Evolutionary conservation across 1,140 invertebrate species (phyloP).

Genomic region (Steinernema khuongi): DNA sequence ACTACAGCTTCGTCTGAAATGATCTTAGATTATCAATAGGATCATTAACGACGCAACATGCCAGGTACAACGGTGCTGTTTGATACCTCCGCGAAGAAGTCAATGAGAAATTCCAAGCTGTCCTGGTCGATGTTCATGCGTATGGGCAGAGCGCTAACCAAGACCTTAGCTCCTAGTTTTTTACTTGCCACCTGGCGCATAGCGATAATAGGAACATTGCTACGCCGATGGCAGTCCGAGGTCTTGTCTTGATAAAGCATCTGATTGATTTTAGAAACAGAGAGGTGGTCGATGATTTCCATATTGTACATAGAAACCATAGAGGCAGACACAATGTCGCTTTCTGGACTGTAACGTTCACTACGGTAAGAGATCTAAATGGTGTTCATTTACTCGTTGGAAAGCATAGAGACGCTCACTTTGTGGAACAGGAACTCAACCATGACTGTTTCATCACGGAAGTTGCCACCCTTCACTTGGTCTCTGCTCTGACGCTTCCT

Average conservation of each 20-base stretch:
- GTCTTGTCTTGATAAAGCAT: constrained; percentile 44
- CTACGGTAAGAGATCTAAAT: neutral
- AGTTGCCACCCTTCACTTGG: constrained; percentile 38
- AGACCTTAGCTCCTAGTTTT: constrained; percentile 39
- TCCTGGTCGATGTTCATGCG: constrained; percentile 50
- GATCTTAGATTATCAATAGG: neutral
- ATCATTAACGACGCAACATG: neutral
- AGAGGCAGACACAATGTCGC: constrained; percentile 3
- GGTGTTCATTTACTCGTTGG: neutral
- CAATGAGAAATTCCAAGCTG: constrained; percentile 47
- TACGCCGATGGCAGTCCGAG: neutral
- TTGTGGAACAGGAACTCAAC: constrained; percentile 32
- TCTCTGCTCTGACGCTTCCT: constrained; percentile 30
- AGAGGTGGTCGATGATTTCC: constrained; percentile 46
- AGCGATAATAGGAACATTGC: constrained; percentile 33
- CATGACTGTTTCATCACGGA: constrained; percentile 45
- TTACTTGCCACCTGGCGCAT: constrained; percentile 42
- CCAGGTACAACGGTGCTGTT: neutral
- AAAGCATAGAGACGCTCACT: constrained; percentile 16
- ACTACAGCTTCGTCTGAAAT: constrained; percentile 18
- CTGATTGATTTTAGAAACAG: constrained; percentile 47
- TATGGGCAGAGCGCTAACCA: constrained; percentile 45
- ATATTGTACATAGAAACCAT: constrained; percentile 39
- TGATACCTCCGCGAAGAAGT: constrained; percentile 34
- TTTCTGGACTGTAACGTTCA: constrained; percentile 32